Percentiles rank a stretch among this genome's conserved stretches.
These are phyloP conservation scores for Coenonympha glycerion DNA, from an alignment of 2,888 invertebrate genomes.

Conservation along the genomic window DNA sequence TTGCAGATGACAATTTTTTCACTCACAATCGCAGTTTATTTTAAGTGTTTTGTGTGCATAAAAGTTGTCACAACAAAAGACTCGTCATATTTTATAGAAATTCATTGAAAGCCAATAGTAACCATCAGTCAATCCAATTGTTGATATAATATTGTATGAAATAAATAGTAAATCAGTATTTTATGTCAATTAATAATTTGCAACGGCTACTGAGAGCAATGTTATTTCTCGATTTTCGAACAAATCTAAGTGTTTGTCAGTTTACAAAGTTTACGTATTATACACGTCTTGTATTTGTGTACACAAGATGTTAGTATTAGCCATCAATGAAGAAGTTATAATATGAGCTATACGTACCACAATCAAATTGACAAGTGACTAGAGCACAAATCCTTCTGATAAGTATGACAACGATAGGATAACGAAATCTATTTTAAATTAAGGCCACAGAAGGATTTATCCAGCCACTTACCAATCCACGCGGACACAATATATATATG, in stretches of 20 bases:
- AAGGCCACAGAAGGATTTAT: not conserved
- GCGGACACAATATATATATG: not conserved
- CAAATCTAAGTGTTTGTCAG: not conserved
- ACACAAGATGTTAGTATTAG: not conserved
- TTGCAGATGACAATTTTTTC: not conserved
- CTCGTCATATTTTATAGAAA: no score
- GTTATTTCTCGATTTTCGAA: no score
- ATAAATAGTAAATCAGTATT: no score
- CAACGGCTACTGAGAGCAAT: no score
- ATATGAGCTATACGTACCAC: slow-evolving; percentile 3
- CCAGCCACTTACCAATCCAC: not conserved
- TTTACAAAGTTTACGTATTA: not conserved
- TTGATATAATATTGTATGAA: no score
- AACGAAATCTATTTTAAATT: not conserved
- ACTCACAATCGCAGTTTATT: not conserved
- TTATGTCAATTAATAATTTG: no score
- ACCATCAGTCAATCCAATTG: no score
- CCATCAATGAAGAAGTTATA: not conserved
- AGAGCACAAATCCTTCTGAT: not conserved
- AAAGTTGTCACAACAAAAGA: no score
- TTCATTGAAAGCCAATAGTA: no score
- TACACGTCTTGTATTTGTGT: not conserved
- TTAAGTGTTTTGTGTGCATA: no score
- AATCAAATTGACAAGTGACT: not conserved
- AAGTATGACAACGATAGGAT: no score